Evolutionary conservation across 2,888 invertebrate genomes (phyloP).

Genomic region (Cantharis lateralis): DNA sequence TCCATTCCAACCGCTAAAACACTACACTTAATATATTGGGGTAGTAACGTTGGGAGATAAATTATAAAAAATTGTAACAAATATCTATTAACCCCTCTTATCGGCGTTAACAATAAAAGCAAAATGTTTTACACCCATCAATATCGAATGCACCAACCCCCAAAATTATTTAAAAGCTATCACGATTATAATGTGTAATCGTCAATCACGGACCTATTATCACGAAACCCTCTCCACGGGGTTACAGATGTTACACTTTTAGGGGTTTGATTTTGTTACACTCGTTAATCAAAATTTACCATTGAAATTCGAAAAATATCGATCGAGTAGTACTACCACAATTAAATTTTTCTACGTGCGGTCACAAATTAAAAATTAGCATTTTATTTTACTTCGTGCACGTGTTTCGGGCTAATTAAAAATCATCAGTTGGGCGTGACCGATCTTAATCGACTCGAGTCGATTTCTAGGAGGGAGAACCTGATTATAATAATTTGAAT

Average conservation of each 20-base stretch:
- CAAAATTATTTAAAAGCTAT: constrained; percentile 17
- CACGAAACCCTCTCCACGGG: constrained; percentile 4
- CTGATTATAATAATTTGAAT: neutral
- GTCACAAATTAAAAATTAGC: neutral
- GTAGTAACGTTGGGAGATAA: neutral
- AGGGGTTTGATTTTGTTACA: neutral
- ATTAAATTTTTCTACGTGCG: neutral
- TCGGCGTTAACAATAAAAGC: neutral
- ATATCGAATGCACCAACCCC: neutral
- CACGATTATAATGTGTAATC: constrained; percentile 14
- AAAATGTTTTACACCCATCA: neutral
- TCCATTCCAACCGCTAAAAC: neutral
- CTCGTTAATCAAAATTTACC: neutral
- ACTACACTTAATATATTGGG: neutral
- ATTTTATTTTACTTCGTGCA: neutral
- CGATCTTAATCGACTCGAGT: neutral
- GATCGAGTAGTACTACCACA: neutral
- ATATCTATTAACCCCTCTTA: neutral
- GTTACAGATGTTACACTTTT: constrained; percentile 11
- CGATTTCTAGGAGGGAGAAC: neutral
- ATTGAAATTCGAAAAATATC: neutral
- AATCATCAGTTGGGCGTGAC: neutral
- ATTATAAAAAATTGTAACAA: neutral
- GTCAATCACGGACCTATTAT: constrained; percentile 18
- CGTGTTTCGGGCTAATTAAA: neutral